These are phyloP conservation scores for Cerceris rybyensis DNA, from an alignment of 2,888 invertebrate species.

Conservation along the genomic window DNA sequence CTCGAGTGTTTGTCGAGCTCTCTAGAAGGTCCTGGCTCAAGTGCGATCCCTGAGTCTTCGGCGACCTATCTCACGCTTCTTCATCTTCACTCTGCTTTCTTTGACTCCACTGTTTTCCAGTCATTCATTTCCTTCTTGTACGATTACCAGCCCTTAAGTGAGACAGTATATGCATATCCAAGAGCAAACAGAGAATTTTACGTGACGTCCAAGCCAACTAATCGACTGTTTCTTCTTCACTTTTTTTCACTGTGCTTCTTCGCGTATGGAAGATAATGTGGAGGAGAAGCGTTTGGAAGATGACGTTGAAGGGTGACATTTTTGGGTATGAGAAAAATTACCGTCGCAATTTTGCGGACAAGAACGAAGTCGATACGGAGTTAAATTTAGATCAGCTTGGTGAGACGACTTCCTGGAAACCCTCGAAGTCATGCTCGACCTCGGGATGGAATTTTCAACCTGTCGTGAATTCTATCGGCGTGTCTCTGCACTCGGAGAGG, in stretches of 20 bases:
- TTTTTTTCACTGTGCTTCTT: neutral
- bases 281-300: neutral
- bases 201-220: neutral
- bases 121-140: constrained; percentile 33
- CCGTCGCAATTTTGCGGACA: constrained; percentile 43
- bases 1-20: constrained; percentile 80
- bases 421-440: constrained; percentile 45
- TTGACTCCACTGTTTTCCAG: constrained; percentile 38
- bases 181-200: constrained; percentile 20
- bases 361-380: constrained; percentile 16
- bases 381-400: constrained; percentile 43
- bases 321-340: neutral
- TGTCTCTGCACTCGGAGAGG: constrained; percentile 38
- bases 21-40: constrained; percentile 72
- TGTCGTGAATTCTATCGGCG: constrained; percentile 38
- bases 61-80: constrained; percentile 79
- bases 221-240: neutral
- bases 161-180: neutral
- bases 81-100: constrained; percentile 51
- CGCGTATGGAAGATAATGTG: neutral
- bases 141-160: constrained; percentile 29
- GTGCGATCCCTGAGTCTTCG: constrained; percentile 59
- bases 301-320: neutral
- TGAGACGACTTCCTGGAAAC: constrained; percentile 56
- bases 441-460: constrained; percentile 56